Evolutionary conservation across 2,888 invertebrate genomes (phyloP).

Genomic region (Drosophila kuntzei): DNA sequence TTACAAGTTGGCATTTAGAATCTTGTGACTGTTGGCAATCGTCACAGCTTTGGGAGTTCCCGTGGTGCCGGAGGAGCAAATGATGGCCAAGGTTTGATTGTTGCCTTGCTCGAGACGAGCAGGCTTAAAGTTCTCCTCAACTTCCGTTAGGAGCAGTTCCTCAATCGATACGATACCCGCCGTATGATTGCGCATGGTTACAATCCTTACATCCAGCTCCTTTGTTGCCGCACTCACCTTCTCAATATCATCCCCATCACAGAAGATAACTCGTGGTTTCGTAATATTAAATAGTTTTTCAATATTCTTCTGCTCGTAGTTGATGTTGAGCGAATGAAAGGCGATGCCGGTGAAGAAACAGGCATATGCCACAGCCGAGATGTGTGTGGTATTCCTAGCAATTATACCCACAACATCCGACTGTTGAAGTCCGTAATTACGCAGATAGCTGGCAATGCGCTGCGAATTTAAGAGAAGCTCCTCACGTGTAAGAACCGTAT

Average conservation of each 20-base stretch:
- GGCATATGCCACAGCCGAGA: slow-evolving; percentile 60
- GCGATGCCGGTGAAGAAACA: slow-evolving; percentile 55
- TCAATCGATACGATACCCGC: slow-evolving; percentile 9
- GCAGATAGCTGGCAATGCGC: slow-evolving; percentile 45
- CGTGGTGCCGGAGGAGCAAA: slow-evolving; percentile 72
- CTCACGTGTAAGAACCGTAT: slow-evolving; percentile 18
- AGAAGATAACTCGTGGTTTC: slow-evolving; percentile 38
- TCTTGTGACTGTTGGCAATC: slow-evolving; percentile 31
- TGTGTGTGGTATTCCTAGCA: slow-evolving; percentile 55
- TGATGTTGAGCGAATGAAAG: slow-evolving; percentile 56
- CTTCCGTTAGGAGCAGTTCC: slow-evolving; percentile 19
- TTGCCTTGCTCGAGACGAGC: slow-evolving; percentile 46
- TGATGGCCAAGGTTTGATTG: slow-evolving; percentile 58
- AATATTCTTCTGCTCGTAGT: slow-evolving; percentile 18
- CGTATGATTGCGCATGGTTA: slow-evolving; percentile 34
- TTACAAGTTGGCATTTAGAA: slow-evolving; percentile 19
- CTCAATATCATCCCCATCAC: slow-evolving; percentile 40
- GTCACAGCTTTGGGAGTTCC: slow-evolving; percentile 69
- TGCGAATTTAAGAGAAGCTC: slow-evolving; percentile 33
- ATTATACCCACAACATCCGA: slow-evolving; percentile 65
- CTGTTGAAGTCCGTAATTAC: slow-evolving; percentile 40
- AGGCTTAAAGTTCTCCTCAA: slow-evolving; percentile 27
- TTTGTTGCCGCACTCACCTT: slow-evolving; percentile 25
- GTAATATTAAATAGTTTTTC: slow-evolving; percentile 28
- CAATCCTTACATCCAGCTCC: slow-evolving; percentile 17